phyloP scores from a whole-genome alignment of 2,888 invertebrate genomes.

The Chrysodeixis includens region DNA sequence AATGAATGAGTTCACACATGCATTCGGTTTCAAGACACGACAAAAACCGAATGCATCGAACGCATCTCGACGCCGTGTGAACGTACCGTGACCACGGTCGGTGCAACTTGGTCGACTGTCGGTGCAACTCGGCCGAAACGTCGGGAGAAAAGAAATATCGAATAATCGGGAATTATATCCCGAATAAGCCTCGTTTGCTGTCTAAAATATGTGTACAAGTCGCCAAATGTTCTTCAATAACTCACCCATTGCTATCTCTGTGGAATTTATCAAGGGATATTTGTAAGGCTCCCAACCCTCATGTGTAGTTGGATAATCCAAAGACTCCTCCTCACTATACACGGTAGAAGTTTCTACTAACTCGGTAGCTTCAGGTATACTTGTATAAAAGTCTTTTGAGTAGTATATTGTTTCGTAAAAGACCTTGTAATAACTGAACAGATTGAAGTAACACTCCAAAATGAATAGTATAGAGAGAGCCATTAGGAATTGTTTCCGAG shows the following conservation, averaged over 20 bases:
- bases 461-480: conserved; percentile 12
- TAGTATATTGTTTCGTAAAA: neutral
- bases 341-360: neutral
- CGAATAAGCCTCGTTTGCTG: no score
- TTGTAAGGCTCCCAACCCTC: conserved; percentile 4
- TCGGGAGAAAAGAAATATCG: no score
- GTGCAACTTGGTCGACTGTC: no score
- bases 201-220: no score
- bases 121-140: no score
- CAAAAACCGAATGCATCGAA: no score
- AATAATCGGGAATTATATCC: no score
- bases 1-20: no score
- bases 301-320: neutral
- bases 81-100: no score
- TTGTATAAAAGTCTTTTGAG: neutral
- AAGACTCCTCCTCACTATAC: neutral
- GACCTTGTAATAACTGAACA: neutral
- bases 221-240: neutral
- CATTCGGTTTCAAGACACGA: no score
- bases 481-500: conserved; percentile 6
- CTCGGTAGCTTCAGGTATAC: neutral
- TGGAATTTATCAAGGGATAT: conserved; percentile 7
- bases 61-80: no score
- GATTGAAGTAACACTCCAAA: conserved; percentile 18
- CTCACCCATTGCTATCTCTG: conserved; percentile 29